A percentile compares a stretch with the other conserved stretches of the same genome.
Evolutionary conservation across 2,113 vertebrate species (phyloP).

Genomic region (Pollachius pollachius): DNA sequence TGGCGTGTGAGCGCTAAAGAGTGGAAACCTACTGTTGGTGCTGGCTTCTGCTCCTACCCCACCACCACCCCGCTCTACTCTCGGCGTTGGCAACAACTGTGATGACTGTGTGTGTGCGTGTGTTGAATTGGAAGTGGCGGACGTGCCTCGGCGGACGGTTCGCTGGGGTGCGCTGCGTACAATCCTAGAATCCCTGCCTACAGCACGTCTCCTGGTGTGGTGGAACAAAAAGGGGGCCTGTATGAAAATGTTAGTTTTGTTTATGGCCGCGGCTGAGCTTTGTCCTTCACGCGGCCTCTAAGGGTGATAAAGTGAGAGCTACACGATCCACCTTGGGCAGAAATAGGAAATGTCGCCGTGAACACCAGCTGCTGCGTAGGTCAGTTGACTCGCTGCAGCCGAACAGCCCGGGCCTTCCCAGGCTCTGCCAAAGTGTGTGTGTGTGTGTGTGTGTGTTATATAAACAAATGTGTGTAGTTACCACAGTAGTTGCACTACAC

Average conservation of each 20-base stretch:
- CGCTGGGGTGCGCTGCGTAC: too few species aligned
- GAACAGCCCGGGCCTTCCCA: slow-evolving; percentile 70
- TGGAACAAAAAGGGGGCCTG: slow-evolving; percentile 34
- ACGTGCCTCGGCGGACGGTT: too few species aligned
- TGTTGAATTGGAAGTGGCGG: neutral
- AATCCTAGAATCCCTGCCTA: too few species aligned
- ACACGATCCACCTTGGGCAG: slow-evolving; percentile 84
- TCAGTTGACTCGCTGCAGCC: slow-evolving; percentile 55
- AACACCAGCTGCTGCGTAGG: slow-evolving; percentile 84
- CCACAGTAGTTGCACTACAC: slow-evolving; percentile 46
- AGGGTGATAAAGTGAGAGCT: slow-evolving; percentile 91
- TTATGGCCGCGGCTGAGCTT: slow-evolving; percentile 71
- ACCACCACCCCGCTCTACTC: too few species aligned
- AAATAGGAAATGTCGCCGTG: slow-evolving; percentile 85
- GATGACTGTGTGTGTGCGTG: neutral
- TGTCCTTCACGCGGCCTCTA: slow-evolving; percentile 92
- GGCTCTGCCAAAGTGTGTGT: slow-evolving; percentile 72
- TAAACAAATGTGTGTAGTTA: slow-evolving; percentile 26
- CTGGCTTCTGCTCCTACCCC: too few species aligned
- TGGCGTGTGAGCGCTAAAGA: neutral
- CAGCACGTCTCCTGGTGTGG: too few species aligned
- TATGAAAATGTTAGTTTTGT: slow-evolving; percentile 86
- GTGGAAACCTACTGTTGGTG: neutral
- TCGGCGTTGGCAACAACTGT: too few species aligned
- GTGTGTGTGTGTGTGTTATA: slow-evolving; percentile 31